phyloP scores from a whole-genome alignment of 2,113 vertebrate genomes.

The Rhabdomys dilectus region DNA sequence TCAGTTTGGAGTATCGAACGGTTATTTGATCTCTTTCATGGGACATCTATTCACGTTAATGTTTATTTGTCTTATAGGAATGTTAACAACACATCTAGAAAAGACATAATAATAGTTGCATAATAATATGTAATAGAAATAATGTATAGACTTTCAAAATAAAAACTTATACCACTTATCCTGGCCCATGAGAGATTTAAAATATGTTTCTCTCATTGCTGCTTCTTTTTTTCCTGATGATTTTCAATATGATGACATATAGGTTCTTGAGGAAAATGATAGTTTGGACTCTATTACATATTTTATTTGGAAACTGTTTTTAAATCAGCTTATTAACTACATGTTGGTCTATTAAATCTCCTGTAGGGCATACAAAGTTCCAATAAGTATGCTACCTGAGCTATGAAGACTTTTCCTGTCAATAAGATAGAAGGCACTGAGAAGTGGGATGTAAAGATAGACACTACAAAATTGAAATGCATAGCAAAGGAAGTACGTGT shows the following conservation, averaged over 20 bases:
- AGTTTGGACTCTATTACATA: not conserved
- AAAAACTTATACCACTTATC: not conserved
- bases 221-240: not conserved
- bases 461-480: not conserved
- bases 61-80: constrained; percentile 24
- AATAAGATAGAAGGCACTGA: not conserved
- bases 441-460: not conserved
- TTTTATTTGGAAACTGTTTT: not conserved
- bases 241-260: not conserved
- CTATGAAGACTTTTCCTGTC: not conserved
- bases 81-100: not conserved
- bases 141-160: not conserved
- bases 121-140: not conserved
- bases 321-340: not conserved
- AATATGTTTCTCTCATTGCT: not conserved
- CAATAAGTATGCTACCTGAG: not conserved
- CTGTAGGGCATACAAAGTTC: not conserved
- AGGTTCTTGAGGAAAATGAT: not conserved
- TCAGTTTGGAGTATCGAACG: not conserved
- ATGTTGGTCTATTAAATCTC: not conserved
- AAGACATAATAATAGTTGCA: not conserved
- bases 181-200: not conserved
- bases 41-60: not conserved
- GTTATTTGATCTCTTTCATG: not conserved
- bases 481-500: not conserved